phyloP scores from a whole-genome alignment of 2,797 vertebrate species.

The Ptychadena robeensis region DNA sequence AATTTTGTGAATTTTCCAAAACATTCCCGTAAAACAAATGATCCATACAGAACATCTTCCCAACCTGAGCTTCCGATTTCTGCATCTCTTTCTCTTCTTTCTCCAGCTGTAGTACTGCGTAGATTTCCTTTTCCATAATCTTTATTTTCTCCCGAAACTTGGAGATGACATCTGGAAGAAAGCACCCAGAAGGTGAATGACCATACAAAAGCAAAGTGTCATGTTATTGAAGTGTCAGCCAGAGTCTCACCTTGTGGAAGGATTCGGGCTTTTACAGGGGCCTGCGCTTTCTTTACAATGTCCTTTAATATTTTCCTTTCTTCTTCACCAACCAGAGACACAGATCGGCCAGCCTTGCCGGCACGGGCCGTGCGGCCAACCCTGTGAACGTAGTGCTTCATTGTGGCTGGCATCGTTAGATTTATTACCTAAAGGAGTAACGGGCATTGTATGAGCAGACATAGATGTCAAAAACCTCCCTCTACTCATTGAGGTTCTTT shows the following conservation, averaged over 20 bases:
- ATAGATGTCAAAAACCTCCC: too few species aligned
- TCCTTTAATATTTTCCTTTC: constrained; percentile 95
- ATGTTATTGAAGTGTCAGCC: not conserved
- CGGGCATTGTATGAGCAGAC: not conserved
- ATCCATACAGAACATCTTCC: not conserved
- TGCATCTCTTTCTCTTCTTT: constrained; percentile 89
- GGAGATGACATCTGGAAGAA: constrained; percentile 85
- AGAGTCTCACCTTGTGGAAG: constrained; percentile 84
- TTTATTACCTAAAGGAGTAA: constrained; percentile 86
- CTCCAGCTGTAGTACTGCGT: constrained; percentile 88
- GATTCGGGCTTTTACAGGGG: constrained; percentile 88
- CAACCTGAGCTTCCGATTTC: constrained; percentile 88
- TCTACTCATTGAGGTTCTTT: too few species aligned
- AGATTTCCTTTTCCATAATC: constrained; percentile 90
- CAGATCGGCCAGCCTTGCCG: constrained; percentile 87
- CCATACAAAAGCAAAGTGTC: not conserved
- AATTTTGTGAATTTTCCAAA: too few species aligned
- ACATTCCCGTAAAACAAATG: too few species aligned
- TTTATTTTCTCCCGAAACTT: constrained; percentile 92
- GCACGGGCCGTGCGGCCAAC: constrained; percentile 93
- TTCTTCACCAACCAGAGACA: constrained; percentile 92
- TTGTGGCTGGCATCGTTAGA: constrained; percentile 96
- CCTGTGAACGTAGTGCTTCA: constrained; percentile 94
- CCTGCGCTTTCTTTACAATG: constrained; percentile 88
- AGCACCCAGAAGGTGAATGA: not conserved